phyloP scores from a whole-genome alignment of 2,113 vertebrate species.

The Alligator mississippiensis region DNA sequence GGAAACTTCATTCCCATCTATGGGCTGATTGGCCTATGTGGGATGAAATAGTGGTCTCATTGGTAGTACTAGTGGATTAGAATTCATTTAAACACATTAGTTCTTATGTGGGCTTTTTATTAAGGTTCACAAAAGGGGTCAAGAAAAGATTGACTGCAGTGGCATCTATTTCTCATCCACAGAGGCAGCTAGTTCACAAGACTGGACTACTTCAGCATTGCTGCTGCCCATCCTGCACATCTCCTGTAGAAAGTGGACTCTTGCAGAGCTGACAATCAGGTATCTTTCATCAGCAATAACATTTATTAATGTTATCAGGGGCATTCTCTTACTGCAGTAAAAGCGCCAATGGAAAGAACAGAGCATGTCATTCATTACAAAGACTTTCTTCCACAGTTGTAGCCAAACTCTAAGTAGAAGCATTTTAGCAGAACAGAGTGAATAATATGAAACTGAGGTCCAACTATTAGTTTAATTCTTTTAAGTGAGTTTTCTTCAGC shows the following conservation, averaged over 20 bases:
- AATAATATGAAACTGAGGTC: background rate
- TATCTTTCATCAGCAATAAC: background rate
- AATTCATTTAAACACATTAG: background rate
- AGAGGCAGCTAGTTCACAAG: fast-evolving
- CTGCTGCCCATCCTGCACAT: background rate
- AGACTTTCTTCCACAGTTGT: background rate
- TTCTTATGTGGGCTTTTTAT: fast-evolving
- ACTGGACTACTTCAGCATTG: fast-evolving
- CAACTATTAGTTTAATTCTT: background rate
- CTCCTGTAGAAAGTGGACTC: fast-evolving
- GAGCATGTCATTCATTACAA: fast-evolving
- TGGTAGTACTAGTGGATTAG: background rate
- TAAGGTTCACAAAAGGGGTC: background rate
- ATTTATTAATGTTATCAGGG: fast-evolving
- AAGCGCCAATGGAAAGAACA: background rate
- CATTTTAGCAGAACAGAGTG: constrained; percentile 29
- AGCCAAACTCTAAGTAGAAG: background rate
- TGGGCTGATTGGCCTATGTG: background rate
- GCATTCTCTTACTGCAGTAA: background rate
- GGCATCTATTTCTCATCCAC: fast-evolving
- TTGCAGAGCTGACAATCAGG: fast-evolving
- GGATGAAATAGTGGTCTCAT: background rate
- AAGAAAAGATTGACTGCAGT: fast-evolving
- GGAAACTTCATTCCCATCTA: background rate
- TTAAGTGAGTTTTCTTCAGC: constrained; percentile 22